A percentile compares a stretch with the other conserved stretches of the same genome.
Evolutionary conservation across 2,797 vertebrate genomes (phyloP).

Genomic region (Brachyrhaphis roseni): DNA sequence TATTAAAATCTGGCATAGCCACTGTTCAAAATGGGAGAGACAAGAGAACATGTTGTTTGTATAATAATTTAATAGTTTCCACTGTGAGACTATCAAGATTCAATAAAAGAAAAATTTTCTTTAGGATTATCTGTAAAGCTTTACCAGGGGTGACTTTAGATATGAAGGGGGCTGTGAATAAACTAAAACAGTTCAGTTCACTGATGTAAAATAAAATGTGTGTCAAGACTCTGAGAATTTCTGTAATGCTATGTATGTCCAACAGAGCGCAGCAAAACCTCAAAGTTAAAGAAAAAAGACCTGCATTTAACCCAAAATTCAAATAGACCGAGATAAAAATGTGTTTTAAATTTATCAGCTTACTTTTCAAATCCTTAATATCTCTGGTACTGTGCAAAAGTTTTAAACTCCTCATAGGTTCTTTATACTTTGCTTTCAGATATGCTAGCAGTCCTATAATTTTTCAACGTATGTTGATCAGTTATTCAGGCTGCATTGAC

Average conservation of each 20-base stretch:
- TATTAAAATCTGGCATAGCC: not conserved
- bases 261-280: slow-evolving; percentile 58
- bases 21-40: not conserved
- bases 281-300: not conserved
- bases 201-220: not conserved
- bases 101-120: not conserved
- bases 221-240: not conserved
- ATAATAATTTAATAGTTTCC: not conserved
- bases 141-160: not conserved
- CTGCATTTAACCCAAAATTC: too few relatives aligned
- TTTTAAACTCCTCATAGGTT: too few relatives aligned
- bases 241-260: slow-evolving; percentile 18
- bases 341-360: not conserved
- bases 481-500: not conserved
- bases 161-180: not conserved
- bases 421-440: not conserved
- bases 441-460: not conserved
- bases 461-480: not conserved
- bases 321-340: too few relatives aligned
- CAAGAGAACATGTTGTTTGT: not conserved
- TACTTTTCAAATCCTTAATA: not conserved
- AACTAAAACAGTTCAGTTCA: not conserved
- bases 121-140: not conserved
- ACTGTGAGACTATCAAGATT: not conserved
- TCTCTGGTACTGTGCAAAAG: not conserved